phyloP scores from a whole-genome alignment of 2,888 invertebrate species.

The Pristionchus mayeri region DNA sequence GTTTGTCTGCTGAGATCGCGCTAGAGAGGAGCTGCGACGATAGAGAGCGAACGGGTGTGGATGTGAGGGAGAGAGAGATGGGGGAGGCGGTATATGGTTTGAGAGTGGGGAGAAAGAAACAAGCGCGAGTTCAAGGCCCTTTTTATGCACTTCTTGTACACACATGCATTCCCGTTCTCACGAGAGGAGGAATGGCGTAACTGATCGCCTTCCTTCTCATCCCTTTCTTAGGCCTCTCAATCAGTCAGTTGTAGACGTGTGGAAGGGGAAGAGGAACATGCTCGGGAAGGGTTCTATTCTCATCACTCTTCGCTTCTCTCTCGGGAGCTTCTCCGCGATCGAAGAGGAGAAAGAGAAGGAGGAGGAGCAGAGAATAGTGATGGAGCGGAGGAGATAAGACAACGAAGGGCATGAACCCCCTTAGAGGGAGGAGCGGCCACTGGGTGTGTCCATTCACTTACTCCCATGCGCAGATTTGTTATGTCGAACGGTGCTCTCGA shows the following conservation, averaged over 20 bases:
- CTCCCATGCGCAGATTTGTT: constrained; percentile 37
- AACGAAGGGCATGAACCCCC: constrained; percentile 29
- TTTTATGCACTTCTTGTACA: constrained; percentile 50
- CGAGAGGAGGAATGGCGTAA: background rate
- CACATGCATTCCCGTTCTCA: constrained; percentile 28
- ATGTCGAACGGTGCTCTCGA: constrained; percentile 15
- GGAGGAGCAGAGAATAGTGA: constrained; percentile 26
- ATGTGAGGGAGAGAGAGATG: background rate
- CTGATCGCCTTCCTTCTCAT: background rate
- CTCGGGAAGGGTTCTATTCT: constrained; percentile 20
- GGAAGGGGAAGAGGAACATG: constrained; percentile 9
- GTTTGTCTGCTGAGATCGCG: constrained; percentile 54
- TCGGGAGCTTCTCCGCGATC: background rate
- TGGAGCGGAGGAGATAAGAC: constrained; percentile 31
- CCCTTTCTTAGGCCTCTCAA: background rate
- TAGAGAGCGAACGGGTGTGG: constrained; percentile 28
- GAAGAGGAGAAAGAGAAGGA: background rate
- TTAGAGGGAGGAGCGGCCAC: background rate
- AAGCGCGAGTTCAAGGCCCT: constrained; percentile 47
- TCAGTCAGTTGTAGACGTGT: background rate
- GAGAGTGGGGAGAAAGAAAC: constrained; percentile 40
- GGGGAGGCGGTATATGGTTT: background rate
- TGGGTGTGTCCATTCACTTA: constrained; percentile 15
- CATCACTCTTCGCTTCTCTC: constrained; percentile 29
- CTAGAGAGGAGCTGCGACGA: constrained; percentile 44